Evolutionary conservation across 2,888 invertebrate species (phyloP).

Genomic region (Leucozona laternaria): DNA sequence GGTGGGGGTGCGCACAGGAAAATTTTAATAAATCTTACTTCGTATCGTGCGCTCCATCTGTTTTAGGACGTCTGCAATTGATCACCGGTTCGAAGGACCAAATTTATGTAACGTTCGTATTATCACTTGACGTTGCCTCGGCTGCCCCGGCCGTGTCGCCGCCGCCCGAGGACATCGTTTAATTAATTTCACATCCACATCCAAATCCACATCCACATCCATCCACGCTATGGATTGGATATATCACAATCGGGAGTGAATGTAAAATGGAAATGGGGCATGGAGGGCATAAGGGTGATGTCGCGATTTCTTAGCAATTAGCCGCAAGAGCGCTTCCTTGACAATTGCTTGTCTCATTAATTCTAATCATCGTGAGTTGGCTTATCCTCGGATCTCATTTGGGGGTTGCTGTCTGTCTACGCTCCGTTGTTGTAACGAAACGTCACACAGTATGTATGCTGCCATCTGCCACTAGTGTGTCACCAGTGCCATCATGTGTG

Average conservation of each 20-base stretch:
- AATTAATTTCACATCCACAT: constrained; percentile 55
- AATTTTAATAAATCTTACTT: constrained; percentile 58
- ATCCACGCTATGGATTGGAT: constrained; percentile 60
- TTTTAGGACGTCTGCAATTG: constrained; percentile 60
- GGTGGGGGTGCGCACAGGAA: constrained; percentile 1
- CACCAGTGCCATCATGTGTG: constrained; percentile 52
- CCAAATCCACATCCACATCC: not conserved
- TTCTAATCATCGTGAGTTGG: constrained; percentile 75
- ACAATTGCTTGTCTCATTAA: constrained; percentile 76
- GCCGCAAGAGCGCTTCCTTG: constrained; percentile 73
- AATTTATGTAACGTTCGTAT: constrained; percentile 39
- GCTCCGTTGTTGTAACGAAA: constrained; percentile 41
- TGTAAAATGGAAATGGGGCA: constrained; percentile 68
- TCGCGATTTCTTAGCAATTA: constrained; percentile 75
- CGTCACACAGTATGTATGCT: constrained; percentile 34
- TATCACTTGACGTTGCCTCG: constrained; percentile 24
- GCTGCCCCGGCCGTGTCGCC: not conserved
- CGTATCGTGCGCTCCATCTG: constrained; percentile 40
- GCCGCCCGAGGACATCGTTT: constrained; percentile 59
- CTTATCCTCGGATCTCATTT: constrained; percentile 72
- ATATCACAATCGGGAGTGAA: constrained; percentile 61
- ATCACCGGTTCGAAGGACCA: constrained; percentile 61
- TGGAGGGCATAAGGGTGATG: constrained; percentile 50
- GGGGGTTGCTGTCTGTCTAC: constrained; percentile 58
- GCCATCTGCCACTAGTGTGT: constrained; percentile 44